Conservation (phyloP, 2,113 vertebrate genomes). For the Pterocles gutturalis region DNA sequence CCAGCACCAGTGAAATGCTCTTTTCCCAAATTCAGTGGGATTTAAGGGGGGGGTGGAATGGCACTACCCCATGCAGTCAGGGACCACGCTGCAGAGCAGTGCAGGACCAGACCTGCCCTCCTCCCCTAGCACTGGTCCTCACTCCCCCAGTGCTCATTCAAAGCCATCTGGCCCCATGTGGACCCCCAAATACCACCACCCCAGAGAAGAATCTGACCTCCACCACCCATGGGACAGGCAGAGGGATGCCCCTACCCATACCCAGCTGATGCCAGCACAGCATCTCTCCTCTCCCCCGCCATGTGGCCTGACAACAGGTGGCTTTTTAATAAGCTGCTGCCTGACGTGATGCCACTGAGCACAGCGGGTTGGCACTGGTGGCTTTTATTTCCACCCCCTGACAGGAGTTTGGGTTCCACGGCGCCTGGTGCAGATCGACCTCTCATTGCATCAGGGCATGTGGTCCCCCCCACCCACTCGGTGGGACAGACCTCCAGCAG, state of each 20-base stretch:
- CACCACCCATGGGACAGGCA: background rate
- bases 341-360: background rate
- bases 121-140: background rate
- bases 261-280: background rate
- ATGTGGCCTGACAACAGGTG: background rate
- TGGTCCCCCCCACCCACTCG: accelerated
- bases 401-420: background rate
- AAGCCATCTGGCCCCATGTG: background rate
- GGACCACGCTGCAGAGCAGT: accelerated
- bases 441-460: accelerated
- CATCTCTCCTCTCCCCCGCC: background rate
- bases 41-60: background rate
- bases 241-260: background rate
- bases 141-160: accelerated
- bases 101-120: background rate
- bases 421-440: accelerated
- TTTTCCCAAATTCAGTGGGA: background rate
- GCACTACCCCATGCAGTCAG: accelerated
- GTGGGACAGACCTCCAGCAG: background rate
- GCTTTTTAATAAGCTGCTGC: background rate
- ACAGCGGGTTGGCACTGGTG: background rate
- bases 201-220: background rate
- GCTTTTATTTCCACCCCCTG: background rate
- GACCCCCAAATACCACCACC: accelerated
- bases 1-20: accelerated